Percentiles rank a stretch among this genome's conserved stretches.
phyloP scores from a whole-genome alignment of 1,140 invertebrate genomes.

The Ceratina australensis region DNA sequence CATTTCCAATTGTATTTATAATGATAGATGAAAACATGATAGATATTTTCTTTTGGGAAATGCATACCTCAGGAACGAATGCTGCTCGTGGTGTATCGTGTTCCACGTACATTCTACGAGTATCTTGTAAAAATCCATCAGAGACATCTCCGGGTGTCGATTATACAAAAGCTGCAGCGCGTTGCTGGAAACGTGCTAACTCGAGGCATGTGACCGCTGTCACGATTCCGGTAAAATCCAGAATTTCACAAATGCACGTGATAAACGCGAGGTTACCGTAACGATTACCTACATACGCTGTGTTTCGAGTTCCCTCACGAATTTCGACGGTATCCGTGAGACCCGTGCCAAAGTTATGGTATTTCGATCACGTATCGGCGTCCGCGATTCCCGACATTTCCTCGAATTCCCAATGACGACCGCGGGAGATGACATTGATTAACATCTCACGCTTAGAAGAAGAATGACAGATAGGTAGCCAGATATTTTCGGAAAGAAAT shows the following conservation, averaged over 20 bases:
- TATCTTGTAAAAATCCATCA: neutral
- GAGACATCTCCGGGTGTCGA: neutral
- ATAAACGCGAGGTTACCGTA: neutral
- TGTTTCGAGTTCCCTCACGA: constrained; percentile 21
- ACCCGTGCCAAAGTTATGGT: constrained; percentile 16
- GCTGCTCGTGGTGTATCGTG: no score
- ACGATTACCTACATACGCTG: neutral
- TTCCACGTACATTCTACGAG: neutral
- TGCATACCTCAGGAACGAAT: no score
- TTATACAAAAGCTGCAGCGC: neutral
- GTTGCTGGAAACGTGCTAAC: neutral
- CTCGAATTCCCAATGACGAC: constrained; percentile 3
- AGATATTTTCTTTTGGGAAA: no score
- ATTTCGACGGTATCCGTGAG: constrained; percentile 6
- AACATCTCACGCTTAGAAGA: neutral
- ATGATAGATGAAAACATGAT: no score
- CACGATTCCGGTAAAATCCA: constrained; percentile 1
- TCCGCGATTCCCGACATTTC: constrained; percentile 13
- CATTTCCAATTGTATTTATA: no score
- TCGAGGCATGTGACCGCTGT: neutral
- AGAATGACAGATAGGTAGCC: no score
- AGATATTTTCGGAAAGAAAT: no score
- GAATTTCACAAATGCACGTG: constrained; percentile 2
- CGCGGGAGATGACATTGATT: neutral
- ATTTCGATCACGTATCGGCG: constrained; percentile 42